Base-by-base conservation (phyloP, 2,888 invertebrate species). In the Sarcophaga rosellei region DNA sequence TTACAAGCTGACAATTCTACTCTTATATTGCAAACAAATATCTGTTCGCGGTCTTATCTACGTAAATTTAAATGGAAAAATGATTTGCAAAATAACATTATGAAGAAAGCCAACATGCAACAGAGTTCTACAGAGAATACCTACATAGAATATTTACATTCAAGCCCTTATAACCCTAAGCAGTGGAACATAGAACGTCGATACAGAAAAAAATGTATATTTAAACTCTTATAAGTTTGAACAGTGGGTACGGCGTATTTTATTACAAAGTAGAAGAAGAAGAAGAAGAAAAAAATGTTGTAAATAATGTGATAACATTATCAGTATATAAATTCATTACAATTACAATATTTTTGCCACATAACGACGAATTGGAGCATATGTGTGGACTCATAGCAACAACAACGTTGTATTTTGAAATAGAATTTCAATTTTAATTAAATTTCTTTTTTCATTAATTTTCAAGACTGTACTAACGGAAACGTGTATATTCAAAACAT, bases 251-350 rank as follows among this genome's bases (percentile, higher is more conserved):
- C 35, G 2, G 2, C 10, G 35, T 35, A 35, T 35, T 35, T 35
- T 35, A 35, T 35, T 35, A 35, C 35, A 35, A 35, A 35, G 5
- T 1, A 10, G 35, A 10, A 35, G 35, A 35, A 35, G 35, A 35
- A 35, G 35, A 35, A n/a, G n/a, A n/a, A n/a, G n/a, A 10, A 35
- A 35, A 35, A 35, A 35, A 35, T 35, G 35, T 68, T 68, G 23
- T 15, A n/a, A 25, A n/a, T 57, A 1, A 61, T 45, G 23, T 68
- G 83, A 78, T 85, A 82, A 72, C 82, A 80, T 82, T 76, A 86
- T 86, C 76, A 73, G 57, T 62, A 66, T 73, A 17, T n/a, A 35
- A 35, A 35, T 35, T 66, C 35, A 62, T 47, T 47, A 62, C 61
- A 73, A 45, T 15, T 59, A 73, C 21, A 66, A 57, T 10, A 74